A percentile compares a stretch with the other conserved stretches of the same genome.
Evolutionary conservation across 2,888 invertebrate genomes (phyloP).

Genomic region (Cerastis rubricosa): DNA sequence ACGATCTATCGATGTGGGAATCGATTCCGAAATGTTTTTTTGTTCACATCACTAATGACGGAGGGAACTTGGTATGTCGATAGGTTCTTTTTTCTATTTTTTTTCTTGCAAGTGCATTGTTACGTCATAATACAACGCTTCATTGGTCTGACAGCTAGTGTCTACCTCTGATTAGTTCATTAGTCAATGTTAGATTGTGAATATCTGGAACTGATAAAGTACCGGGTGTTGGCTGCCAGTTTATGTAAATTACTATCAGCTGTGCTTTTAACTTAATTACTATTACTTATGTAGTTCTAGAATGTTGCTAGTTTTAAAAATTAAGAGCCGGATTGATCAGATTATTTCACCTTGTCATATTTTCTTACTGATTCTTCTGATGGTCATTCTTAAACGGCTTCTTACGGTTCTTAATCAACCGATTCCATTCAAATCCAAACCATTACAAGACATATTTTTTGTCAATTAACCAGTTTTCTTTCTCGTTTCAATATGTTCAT

Average conservation of each 20-base stretch:
- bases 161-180: conserved; percentile 58
- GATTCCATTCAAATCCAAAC: conserved; percentile 40
- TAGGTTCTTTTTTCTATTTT: conserved; percentile 50
- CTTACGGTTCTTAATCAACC: conserved; percentile 36
- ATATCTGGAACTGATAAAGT: conserved; percentile 47
- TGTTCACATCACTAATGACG: conserved; percentile 58
- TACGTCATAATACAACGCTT: conserved; percentile 59
- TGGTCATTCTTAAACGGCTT: neutral
- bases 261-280: conserved; percentile 33
- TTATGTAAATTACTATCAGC: conserved; percentile 47
- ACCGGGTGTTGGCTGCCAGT: conserved; percentile 29
- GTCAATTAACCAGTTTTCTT: conserved; percentile 62
- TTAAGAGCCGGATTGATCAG: neutral
- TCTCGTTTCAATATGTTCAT: conserved; percentile 68
- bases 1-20: conserved; percentile 73
- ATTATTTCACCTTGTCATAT: neutral
- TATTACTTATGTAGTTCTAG: neutral
- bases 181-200: conserved; percentile 46
- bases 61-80: conserved; percentile 59
- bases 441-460: conserved; percentile 60
- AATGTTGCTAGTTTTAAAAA: conserved; percentile 4
- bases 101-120: conserved; percentile 55
- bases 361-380: neutral
- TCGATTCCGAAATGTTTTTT: conserved; percentile 70
- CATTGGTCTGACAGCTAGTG: conserved; percentile 58